Base-by-base conservation (phyloP, 2,797 vertebrate species). In the Acipenser oxyrinchus region DNA sequence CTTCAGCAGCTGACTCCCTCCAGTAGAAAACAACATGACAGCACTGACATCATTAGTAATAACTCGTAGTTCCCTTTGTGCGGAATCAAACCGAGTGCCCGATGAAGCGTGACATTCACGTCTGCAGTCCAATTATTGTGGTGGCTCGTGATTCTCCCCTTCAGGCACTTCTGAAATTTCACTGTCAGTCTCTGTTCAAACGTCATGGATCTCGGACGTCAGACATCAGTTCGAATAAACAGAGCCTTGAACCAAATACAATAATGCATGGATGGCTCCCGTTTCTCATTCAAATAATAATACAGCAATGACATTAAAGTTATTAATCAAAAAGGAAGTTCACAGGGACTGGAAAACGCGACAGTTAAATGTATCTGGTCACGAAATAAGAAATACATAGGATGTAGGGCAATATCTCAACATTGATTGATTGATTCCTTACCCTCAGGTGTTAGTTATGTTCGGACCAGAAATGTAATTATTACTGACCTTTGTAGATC, bases 51-150 rank as follows among this genome's bases (percentile, higher is more conserved):
- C 66, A 72, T 66, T 73, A 71, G 72, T 70, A 71, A 62, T 58
- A 72, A 75, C 70, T 71, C 71, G 63, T 63, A 65, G 70, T 57
- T 72, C 70, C 71, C 67, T 69, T 60, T 74, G 67, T 62, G 70
- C 57, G 68, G 72, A 69, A 62, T 72, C 67, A 64, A 68, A 64
- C 69, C 64, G 73, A 66, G 66, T 63, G 73, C 59, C 63, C 55
- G 62, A 61, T 68, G 68, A 69, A 76, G 72, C 74, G 59, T 70
- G 68, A 48, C 67, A 57, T 73, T 66, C 2, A 55, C 65, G 69
- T 37, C 61, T 66, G 0, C 5, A 13, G 12, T 68, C 66, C 59
- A 64, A 71, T 69, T 75, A 67, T 71, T 58, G 66, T 68, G 68
- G 57, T 48, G 58, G 60, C 58, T 71, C 64, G 55, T 66, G 52